These are phyloP conservation scores for Lepus timidus DNA, from an alignment of 2,113 vertebrate genomes.

Conservation along the genomic window DNA sequence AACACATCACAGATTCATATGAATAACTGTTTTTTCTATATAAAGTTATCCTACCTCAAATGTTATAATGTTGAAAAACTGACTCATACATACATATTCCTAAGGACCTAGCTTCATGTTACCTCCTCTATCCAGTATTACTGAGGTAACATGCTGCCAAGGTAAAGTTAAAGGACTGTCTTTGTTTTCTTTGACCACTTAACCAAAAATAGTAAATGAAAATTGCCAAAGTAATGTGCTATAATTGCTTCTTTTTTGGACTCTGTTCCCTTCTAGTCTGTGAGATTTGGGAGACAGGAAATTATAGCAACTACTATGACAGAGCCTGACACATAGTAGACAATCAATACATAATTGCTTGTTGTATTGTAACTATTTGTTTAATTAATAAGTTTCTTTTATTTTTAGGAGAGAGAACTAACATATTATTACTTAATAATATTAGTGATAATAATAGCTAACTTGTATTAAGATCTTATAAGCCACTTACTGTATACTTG, in stretches of 20 bases:
- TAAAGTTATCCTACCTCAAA: too few relatives aligned
- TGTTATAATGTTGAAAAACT: too few relatives aligned
- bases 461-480: neutral
- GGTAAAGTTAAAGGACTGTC: neutral
- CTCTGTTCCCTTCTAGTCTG: neutral
- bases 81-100: neutral
- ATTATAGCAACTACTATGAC: neutral
- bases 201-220: neutral
- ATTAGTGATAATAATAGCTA: neutral
- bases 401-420: neutral
- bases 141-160: neutral
- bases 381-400: neutral
- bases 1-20: too few relatives aligned
- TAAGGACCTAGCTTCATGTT: neutral
- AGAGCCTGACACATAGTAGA: neutral
- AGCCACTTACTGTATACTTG: neutral
- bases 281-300: neutral
- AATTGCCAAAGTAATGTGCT: neutral
- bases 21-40: too few relatives aligned
- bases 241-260: neutral
- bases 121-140: neutral
- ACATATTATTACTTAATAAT: constrained; percentile 4
- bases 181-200: neutral
- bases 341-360: neutral
- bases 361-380: constrained; percentile 3